These are phyloP conservation scores for Alsophila aescularia DNA, from an alignment of 2,888 invertebrate genomes.

Conservation along the genomic window DNA sequence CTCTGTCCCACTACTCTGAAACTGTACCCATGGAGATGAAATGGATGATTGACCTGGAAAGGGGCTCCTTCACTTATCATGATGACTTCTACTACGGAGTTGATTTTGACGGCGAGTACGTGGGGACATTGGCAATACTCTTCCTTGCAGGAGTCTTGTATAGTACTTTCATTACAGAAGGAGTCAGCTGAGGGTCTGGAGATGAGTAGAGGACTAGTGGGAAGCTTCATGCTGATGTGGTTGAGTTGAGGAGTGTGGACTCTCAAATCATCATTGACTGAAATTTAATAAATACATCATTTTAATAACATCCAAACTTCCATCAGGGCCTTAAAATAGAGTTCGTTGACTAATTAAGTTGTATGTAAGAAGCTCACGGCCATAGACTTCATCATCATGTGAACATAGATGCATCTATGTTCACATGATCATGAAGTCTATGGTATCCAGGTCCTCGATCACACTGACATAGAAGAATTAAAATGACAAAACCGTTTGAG, in stretches of 20 bases:
- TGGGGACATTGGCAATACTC: conserved; percentile 94
- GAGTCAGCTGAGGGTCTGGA: conserved; percentile 85
- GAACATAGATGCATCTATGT: no score
- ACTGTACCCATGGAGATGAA: conserved; percentile 93
- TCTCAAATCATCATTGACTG: conserved; percentile 84
- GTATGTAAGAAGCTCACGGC: no score
- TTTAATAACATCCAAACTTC: no score
- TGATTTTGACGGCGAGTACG: conserved; percentile 87
- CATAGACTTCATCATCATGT: no score
- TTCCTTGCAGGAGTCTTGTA: conserved; percentile 86
- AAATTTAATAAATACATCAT: conserved; percentile 4
- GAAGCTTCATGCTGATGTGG: conserved; percentile 92
- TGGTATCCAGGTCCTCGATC: no score
- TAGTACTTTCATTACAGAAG: conserved; percentile 91
- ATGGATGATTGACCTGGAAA: conserved; percentile 94
- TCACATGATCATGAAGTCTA: no score
- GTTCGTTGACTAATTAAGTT: no score
- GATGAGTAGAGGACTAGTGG: conserved; percentile 89
- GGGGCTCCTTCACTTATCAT: conserved; percentile 93
- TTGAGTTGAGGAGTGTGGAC: conserved; percentile 94
- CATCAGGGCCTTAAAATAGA: no score
- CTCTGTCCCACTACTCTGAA: conserved; percentile 93
- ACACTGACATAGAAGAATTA: no score
- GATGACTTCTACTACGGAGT: conserved; percentile 92
- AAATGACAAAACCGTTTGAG: no score